These are phyloP conservation scores for Astreopora myriophthalma DNA, from an alignment of 64 coral and sea anemone species.

Conservation along the genomic window DNA sequence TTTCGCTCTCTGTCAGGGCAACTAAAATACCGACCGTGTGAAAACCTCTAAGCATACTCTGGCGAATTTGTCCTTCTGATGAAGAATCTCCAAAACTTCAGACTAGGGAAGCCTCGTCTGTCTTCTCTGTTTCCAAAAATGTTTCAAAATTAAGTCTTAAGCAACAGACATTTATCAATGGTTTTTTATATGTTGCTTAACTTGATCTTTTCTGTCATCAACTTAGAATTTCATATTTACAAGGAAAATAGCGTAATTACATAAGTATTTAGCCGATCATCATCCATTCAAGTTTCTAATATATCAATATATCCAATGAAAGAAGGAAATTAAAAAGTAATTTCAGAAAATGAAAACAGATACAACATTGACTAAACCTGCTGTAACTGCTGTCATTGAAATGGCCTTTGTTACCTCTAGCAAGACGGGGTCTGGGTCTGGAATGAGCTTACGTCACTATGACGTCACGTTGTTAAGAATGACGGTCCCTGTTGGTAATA, in stretches of 20 bases:
- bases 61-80: too few species aligned
- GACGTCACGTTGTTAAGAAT: too few species aligned
- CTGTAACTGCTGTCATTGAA: too few species aligned
- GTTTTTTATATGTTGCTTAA: not conserved
- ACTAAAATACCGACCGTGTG: not conserved
- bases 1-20: not conserved
- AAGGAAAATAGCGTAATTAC: not conserved
- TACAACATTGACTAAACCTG: too few species aligned
- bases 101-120: not conserved
- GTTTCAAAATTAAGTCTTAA: too few species aligned
- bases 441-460: too few species aligned
- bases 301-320: not conserved
- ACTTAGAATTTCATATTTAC: not conserved
- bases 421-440: too few species aligned
- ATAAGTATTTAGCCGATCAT: not conserved
- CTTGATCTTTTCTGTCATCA: conserved; percentile 8
- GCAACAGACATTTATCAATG: not conserved
- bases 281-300: not conserved
- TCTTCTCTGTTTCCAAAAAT: not conserved
- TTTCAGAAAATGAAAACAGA: not conserved
- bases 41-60: not conserved
- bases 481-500: too few species aligned
- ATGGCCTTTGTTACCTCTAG: too few species aligned
- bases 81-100: not conserved
- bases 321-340: not conserved